Evolutionary conservation across 2,797 vertebrate species (phyloP), one percentile per base, ranked within the genome.

Genomic region (Decapterus maruadsi): DNA sequence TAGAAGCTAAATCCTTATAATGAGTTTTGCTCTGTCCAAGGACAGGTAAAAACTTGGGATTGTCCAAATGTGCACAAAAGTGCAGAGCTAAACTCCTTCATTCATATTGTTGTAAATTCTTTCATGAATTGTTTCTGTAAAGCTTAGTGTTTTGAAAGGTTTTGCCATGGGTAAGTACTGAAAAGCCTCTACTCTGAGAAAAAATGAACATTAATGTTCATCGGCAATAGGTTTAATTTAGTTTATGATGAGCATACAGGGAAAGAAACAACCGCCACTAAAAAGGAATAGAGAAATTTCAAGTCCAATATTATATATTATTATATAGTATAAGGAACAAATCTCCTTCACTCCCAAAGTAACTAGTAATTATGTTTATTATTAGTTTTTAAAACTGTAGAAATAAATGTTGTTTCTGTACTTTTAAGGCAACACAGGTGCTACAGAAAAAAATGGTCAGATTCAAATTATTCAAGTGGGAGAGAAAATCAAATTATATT

Each of bases 1-100:
- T 43, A 75, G 67, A 80, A 77, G 66, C 69, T 78, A 87, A 91
- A 87, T 78, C 72, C 74, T 67, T 75, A 38, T 69, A 77, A 85
- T 82, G 65, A 75, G 57, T 81, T 81, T 81, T 88, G 75, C 59
- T 84, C 68, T 45, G 43, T 72, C 45, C 75, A 86, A 87, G 82
- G 82, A 81, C 70, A 77, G 61, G 16, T 34, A 4, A 56, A 67
- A 59, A 72, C 31, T 20, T 61, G 63, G 65, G 72, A 71, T 59
- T 71, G 68, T 76, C 34, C 13, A 70, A 72, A 75, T 60, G n/a
- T 31, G 0, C 60, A 75, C 26, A 64, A 29, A 68, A 50, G 45
- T 31, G 31, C 31, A 40, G 10, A 53, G 13, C 54, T n/a, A 71
- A 38, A 60, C n/a, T 36, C 4, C 7, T 60, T 69, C 4, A 31